Evolutionary conservation across 2,888 invertebrate species (phyloP), one percentile per base, ranked within the genome.

Genomic region (Temnothorax unifasciatus): DNA sequence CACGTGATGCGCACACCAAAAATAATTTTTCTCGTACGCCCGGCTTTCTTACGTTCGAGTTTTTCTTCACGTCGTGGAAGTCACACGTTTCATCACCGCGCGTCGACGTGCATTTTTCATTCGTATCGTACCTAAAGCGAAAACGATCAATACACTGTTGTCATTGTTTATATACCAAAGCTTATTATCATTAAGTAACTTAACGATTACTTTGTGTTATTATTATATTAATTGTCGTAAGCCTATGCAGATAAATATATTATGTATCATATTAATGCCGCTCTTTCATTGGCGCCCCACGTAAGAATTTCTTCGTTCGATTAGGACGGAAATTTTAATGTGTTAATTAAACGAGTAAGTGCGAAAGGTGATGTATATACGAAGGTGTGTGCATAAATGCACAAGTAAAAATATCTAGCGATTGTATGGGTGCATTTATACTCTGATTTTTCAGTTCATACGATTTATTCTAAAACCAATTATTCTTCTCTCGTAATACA

Each of bases 151-250:
- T 92, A 92, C 91, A 90, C 88, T 89, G 87, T 93, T 92, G 93
- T 93, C 93, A 94, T 94, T 94, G 93, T 94, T 94, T 94, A 94
- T 93, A 93, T 94, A 95, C 95, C 94, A 95, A 95, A 94, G 95
- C 94, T 94, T 94, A 94, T 93, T 93, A 93, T 92, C 91, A 93
- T 93, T 93, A 93, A 94, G 93, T 94, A 93, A 93, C 93, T 94
- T 93, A 93, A 92, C 86, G 91, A 93, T 94, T 94, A 93, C 92
- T 94, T 94, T 94, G 91, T 94, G 94, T 93, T 92, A 94, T 94
- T 92, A 94, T 94, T 93, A 92, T 92, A 93, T 93, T 92, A 90
- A 93, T 92, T 93, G 93, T 92, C 91, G 89, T 92, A 94, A 92
- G 92, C 92, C 91, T 92, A 93, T 92, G 90, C 90, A 94, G 92